Percentiles rank a stretch among this genome's conserved stretches.
Evolutionary conservation across 1,140 invertebrate species (phyloP).

Genomic region (Brachionus rubens): DNA sequence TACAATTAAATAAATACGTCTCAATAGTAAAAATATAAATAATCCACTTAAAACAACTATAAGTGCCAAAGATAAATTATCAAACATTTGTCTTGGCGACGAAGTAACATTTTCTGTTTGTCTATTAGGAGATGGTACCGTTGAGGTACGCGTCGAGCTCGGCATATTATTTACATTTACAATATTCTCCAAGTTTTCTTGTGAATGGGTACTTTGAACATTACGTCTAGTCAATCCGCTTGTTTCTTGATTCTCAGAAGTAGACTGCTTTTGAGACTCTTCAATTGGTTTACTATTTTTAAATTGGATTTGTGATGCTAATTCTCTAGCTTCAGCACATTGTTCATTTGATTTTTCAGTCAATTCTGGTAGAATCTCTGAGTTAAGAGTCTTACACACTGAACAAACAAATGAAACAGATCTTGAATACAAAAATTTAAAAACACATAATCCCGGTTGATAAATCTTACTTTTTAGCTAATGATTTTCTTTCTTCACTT

Average conservation of each 20-base stretch:
- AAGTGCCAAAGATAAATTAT: neutral
- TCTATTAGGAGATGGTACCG: no score
- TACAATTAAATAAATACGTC: slow-evolving; percentile 38
- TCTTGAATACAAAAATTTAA: neutral
- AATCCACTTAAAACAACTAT: neutral
- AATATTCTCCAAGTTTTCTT: neutral
- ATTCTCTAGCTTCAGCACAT: slow-evolving; percentile 15
- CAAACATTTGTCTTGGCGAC: neutral
- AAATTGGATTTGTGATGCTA: slow-evolving; percentile 41
- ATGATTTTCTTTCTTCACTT: slow-evolving; percentile 72
- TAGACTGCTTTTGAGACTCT: neutral
- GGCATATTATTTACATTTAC: neutral
- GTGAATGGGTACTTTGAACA: neutral
- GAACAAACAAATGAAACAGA: slow-evolving; percentile 37
- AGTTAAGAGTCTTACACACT: slow-evolving; percentile 12
- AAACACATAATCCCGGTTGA: neutral
- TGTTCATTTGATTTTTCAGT: slow-evolving; percentile 39
- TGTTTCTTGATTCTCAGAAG: neutral
- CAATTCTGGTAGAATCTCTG: neutral
- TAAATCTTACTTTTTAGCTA: slow-evolving; percentile 64
- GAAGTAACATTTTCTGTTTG: no score
- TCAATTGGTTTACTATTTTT: slow-evolving; percentile 38
- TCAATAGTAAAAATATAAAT: slow-evolving; percentile 31
- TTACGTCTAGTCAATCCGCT: slow-evolving; percentile 5
- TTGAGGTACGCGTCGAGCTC: neutral